Evolutionary conservation across 2,888 invertebrate species (phyloP).

Genomic region (Volucella inanis): DNA sequence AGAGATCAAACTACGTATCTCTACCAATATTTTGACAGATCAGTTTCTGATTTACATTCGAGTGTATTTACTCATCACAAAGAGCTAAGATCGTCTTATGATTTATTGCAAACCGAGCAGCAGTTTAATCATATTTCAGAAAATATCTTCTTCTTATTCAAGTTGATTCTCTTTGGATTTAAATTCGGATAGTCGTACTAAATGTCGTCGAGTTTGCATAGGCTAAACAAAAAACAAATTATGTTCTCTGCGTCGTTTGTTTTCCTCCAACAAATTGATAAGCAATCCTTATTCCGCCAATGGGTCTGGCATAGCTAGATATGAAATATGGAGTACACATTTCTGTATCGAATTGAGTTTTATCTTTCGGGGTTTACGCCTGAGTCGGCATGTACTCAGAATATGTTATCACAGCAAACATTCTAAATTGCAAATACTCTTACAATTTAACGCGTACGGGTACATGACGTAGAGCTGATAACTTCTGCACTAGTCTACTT

Average conservation of each 20-base stretch:
- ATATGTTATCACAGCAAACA: conserved; percentile 10
- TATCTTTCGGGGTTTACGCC: conserved; percentile 33
- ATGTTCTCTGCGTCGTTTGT: conserved; percentile 29
- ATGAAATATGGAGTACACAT: conserved; percentile 31
- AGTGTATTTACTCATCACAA: too few species aligned
- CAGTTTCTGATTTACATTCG: too few species aligned
- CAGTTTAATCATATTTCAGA: too few species aligned
- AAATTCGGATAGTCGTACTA: neutral
- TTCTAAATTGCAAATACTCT: neutral
- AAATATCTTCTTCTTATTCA: too few species aligned
- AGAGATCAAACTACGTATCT: too few species aligned
- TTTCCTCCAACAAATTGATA: conserved; percentile 39
- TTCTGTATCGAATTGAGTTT: conserved; percentile 4
- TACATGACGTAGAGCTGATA: too few species aligned
- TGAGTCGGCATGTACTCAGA: conserved; percentile 1
- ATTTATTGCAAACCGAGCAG: too few species aligned
- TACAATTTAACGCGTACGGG: too few species aligned
- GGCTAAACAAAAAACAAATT: conserved; percentile 7
- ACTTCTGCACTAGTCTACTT: too few species aligned
- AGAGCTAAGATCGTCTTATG: too few species aligned
- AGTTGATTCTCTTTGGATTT: neutral
- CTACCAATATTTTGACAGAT: too few species aligned
- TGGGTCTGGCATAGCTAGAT: conserved; percentile 26
- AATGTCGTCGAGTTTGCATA: neutral
- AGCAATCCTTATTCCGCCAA: conserved; percentile 3